Evolutionary conservation across 2,797 vertebrate species (phyloP).

Genomic region (Pangasius macronema): DNA sequence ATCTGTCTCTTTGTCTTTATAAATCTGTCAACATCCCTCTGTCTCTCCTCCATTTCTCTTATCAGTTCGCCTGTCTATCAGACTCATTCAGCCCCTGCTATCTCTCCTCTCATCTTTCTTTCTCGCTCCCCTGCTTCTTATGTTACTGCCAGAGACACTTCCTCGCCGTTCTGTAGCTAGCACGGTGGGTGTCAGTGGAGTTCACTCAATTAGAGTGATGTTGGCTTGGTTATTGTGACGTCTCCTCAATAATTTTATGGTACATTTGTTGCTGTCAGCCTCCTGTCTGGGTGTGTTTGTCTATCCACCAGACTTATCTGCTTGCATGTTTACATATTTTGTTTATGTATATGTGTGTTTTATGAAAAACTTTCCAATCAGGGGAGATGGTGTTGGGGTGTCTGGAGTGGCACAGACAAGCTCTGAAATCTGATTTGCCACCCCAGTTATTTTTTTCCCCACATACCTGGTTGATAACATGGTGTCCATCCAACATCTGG

Average conservation of each 20-base stretch:
- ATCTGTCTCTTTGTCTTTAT: slow-evolving; percentile 63
- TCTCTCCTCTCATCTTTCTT: slow-evolving; percentile 46
- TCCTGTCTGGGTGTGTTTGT: slow-evolving; percentile 14
- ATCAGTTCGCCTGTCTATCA: slow-evolving; percentile 52
- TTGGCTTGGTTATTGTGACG: slow-evolving; percentile 28
- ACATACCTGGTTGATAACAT: background rate
- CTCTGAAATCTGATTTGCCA: background rate
- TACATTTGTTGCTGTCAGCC: slow-evolving; percentile 26
- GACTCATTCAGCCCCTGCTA: slow-evolving; percentile 37
- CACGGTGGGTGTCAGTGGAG: slow-evolving; percentile 27
- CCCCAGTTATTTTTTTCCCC: background rate
- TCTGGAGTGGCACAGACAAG: background rate
- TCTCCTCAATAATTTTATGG: slow-evolving; percentile 41
- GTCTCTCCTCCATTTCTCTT: slow-evolving; percentile 46
- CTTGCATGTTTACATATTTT: background rate
- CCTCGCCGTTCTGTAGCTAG: background rate
- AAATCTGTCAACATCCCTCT: slow-evolving; percentile 62
- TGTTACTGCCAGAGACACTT: slow-evolving; percentile 35
- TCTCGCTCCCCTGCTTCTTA: slow-evolving; percentile 25
- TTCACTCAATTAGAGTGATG: slow-evolving; percentile 35
- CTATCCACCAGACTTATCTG: slow-evolving; percentile 14
- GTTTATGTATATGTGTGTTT: background rate
- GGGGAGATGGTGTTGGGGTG: background rate
- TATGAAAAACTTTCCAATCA: background rate
- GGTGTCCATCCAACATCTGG: background rate